Base-by-base conservation (phyloP, 1,140 invertebrate species). In the Habropoda laboriosa region DNA sequence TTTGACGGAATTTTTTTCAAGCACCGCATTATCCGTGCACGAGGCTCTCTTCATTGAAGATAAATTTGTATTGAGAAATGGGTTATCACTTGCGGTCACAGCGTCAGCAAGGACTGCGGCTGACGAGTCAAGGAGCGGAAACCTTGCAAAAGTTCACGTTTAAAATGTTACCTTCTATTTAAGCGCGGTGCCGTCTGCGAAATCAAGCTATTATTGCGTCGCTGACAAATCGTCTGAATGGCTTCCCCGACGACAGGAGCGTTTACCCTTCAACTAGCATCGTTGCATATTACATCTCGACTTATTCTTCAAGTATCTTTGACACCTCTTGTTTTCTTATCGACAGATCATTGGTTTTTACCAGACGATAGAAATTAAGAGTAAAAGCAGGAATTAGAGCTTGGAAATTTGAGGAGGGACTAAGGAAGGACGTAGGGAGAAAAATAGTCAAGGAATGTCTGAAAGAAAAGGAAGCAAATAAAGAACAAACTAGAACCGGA, bases 61-160 rank as follows among this genome's bases (percentile, higher is more conserved):
- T 80, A 82, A 82, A 66, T 70, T 79, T 6, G 12, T 57, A 53
- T 55, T 58, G 63, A 80, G 67, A 85, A 84, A 74, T 53, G 30
- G 66, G 78, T 85, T 85, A 85, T 83, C 83, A 45, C 16, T 35
- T 51, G 61, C 73, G 72, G 81, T 83, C 66, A 73, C 53, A 73
- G 53, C 61, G 42, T 72, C 60, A 57, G 78, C 68, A 73, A 81
- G 53, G 55, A 67, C 64, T 47, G 58, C n/a, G 32, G 57, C 53
- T 57, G 70, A 74, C 67, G 64, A 80, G 83, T 80, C 83, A 83
- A 83, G 83, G 78, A 81, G 71, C 35, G 24, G 78, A 83, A 77
- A 81, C 81, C 77, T 85, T 80, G 71, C 49, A 61, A 24, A 72
- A 83, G 83, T 80, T 72, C 45, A 42, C 32, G 45, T 10, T 40